Evolutionary conservation across 2,888 invertebrate species (phyloP), one percentile per base, ranked within the genome.

Genomic region (Epinotia nisella): DNA sequence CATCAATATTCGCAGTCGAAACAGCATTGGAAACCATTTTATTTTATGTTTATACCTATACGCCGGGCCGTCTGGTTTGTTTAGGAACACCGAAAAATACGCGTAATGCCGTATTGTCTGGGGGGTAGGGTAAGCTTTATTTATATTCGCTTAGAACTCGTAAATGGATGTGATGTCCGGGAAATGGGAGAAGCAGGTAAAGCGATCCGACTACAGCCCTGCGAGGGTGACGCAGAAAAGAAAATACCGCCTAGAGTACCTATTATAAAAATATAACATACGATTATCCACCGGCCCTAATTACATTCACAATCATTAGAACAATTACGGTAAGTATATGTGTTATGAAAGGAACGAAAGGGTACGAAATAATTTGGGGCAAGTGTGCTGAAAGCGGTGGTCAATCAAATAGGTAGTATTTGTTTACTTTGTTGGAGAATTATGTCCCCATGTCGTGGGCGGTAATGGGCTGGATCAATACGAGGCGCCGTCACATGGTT

Each of bases 401-500:
- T 64, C 62, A 71, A 75, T 75, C 70, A 79, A 72, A 77, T 72
- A n/a, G n/a, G n/a, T n/a, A 76, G 78, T 77, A 76, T 71, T 79
- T 81, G 81, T 80, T 82, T 83, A 80, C 82, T 82, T 82, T 77
- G 76, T 77, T 75, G 75, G 78, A 83, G 76, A 80, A 79, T 78
- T 80, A 80, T 83, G 80, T 81, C 76, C 78, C 78, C 77, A 79
- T 87, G 86, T 87, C 85, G 85, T 85, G 77, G 82, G 77, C 77
- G 78, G 78, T 75, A 83, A 82, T 82, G 81, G 79, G 79, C 80
- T 83, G 76, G 85, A 93, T 93, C 92, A 86, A 92, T 93, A 92
- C 60, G 45, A 3, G 75, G 77, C 82, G 90, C 86, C 91, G 90
- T 89, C 89, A 85, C 88, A 83, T 85, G 84, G 87, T 84, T 82